Base-by-base conservation (phyloP, 1,140 invertebrate genomes). In the Alviniconcha marisindica region DNA sequence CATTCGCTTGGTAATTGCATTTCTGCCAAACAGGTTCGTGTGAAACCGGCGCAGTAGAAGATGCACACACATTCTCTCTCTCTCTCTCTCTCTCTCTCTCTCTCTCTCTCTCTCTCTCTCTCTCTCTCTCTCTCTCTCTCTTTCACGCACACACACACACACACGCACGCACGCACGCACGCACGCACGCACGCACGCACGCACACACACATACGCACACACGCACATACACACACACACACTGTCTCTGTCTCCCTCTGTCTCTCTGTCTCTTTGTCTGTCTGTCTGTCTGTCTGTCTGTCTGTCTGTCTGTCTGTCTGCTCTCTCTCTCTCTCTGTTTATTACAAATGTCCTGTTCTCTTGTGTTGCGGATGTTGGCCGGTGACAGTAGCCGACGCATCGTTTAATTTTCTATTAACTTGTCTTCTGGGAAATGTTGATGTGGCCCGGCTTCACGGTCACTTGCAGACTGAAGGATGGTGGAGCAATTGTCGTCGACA, bases 191-290 rank as follows among this genome's bases (percentile, higher is more conserved):
- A 51, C 48, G 21, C 48, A 51, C 48, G 48, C 48, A 51, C 48
- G 48, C 48, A 51, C 48, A 21, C 48, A 51, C 48, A 51, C 48
- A 51, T n/a, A 10, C 54, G n/a, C 54, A 56, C 54, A 5, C 5
- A 56, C 5, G n/a, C 21, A 10, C 21, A 56, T n/a, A 56, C 54
- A 56, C 54, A 56, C 54, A 21, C 54, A 56, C 54, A 7, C 31
- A 48, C 48, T 63, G 28, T 40, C 36, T 74, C 36, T 36, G n/a
- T 81, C 36, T 81, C 36, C 36, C 21, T 81, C 56, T 60, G 15
- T 60, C 56, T 24, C 28, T 7, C 56, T 60, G 56, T 60, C 10
- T 60, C 56, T 60, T n/a, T 24, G 3, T 24, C 7, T 60, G 4
- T 24, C 21, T 24, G 3, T 24, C 56, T 60, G 15, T 60, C 56